Evolutionary conservation across 2,113 vertebrate species (phyloP).

Genomic region (Regulus satrapa): DNA sequence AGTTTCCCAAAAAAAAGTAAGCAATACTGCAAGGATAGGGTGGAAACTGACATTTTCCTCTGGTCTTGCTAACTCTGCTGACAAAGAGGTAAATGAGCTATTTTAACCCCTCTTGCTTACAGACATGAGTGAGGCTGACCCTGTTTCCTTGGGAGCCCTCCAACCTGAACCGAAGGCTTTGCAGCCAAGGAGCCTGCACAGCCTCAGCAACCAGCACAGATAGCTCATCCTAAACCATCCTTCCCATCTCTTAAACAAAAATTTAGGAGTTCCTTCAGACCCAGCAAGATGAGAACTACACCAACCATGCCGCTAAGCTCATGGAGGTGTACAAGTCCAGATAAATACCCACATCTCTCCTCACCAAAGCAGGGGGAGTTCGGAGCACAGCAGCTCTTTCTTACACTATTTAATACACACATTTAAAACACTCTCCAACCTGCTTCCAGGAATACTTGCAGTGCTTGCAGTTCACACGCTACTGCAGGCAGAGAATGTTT

Average conservation of each 20-base stretch:
- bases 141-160: not conserved
- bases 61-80: not conserved
- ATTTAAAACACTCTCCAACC: not conserved
- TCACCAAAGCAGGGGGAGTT: not conserved
- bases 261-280: not conserved
- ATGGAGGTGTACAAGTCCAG: fast-evolving
- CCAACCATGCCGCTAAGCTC: not conserved
- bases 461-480: not conserved
- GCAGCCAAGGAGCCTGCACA: not conserved
- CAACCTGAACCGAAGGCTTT: fast-evolving
- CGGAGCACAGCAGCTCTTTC: not conserved
- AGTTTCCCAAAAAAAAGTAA: not conserved
- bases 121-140: not conserved
- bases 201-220: not conserved
- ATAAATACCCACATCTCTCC: fast-evolving
- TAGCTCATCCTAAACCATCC: not conserved
- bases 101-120: not conserved
- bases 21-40: not conserved
- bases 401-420: not conserved
- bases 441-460: not conserved
- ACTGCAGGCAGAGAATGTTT: not conserved
- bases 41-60: not conserved
- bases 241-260: not conserved
- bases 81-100: too few relatives aligned
- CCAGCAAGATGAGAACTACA: too few relatives aligned